phyloP scores from a whole-genome alignment of 2,113 vertebrate species.

The Accipiter virgatus region DNA sequence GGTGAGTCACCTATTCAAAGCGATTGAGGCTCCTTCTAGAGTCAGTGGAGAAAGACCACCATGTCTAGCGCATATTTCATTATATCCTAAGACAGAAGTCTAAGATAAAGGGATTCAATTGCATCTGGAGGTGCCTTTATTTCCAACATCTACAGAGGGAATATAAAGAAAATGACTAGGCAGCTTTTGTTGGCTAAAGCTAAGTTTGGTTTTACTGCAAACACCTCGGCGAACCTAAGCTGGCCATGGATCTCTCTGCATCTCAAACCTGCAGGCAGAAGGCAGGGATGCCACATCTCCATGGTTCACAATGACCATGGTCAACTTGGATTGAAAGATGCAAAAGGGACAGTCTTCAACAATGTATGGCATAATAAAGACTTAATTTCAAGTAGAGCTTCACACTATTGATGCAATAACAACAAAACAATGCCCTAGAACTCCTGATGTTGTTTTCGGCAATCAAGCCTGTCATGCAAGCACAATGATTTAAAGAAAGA shows the following conservation, averaged over 20 bases:
- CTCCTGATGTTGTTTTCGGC: background rate
- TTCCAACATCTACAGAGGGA: background rate
- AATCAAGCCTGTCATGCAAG: background rate
- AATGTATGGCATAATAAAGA: background rate
- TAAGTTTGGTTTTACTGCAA: background rate
- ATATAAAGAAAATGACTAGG: background rate
- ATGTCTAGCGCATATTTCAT: background rate
- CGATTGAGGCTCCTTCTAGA: background rate
- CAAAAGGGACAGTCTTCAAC: background rate
- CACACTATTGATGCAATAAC: background rate
- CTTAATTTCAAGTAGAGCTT: background rate
- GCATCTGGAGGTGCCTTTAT: background rate
- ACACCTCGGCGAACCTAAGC: background rate
- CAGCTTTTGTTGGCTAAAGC: background rate
- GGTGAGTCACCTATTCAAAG: background rate
- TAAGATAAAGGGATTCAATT: background rate
- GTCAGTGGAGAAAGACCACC: background rate
- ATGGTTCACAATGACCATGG: background rate
- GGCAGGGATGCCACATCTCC: background rate
- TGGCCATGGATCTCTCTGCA: background rate
- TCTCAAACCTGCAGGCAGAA: background rate
- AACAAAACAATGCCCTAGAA: background rate
- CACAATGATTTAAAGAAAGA: background rate
- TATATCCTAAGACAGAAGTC: background rate
- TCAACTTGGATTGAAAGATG: background rate